Base-by-base conservation (phyloP, 2,113 vertebrate species). In the Anser brachyrhynchus region DNA sequence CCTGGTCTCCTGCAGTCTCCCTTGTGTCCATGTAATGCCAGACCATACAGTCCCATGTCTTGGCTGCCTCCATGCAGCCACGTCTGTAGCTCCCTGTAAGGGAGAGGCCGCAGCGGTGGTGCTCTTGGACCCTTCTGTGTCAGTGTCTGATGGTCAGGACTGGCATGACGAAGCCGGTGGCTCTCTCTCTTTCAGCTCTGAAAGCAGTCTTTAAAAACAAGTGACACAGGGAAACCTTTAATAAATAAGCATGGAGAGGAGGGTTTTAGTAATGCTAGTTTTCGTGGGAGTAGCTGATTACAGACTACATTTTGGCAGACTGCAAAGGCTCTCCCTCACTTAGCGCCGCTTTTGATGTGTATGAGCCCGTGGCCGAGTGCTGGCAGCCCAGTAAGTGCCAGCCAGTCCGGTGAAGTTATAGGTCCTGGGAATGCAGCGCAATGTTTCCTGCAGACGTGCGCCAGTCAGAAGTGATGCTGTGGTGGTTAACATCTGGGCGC, bases 251-350 rank as follows among this genome's bases (percentile, higher is more conserved):
- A 35, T 11, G 74, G 78, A 89, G 80, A 62, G 77, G 73, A 93
- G 80, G n/a, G 43, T 84, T 89, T 93, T 92, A 92, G 90, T 87
- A 95, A 95, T 84, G 79, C 77, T 82, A 66, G 44, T 96, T 91
- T 90, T 94, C 33, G 81, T 93, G 96, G 93, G 91, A 94, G 89
- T 82, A 90, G 61, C 44, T 87, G 86, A 93, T 96, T 92, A 94
- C 70, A 94, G 90, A 39, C 95, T 92, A 89, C 73, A 57, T 87
- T 22, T 71, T 94, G 95, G 89, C 90, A 78, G 76, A 59, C 77
- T 87, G 43, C 1, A 3, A 7, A 76, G 81, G 15, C 41, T 92
- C 64, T 80, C 46, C 49, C 49, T 84, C 8, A 0, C 76, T 83
- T 72, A 77, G 64, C 0, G 3, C 35, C 3, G 49, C 70, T 91